A percentile compares a stretch with the other conserved stretches of the same genome.
phyloP scores from a whole-genome alignment of 2,113 vertebrate species.

The Calyptomena viridis region DNA sequence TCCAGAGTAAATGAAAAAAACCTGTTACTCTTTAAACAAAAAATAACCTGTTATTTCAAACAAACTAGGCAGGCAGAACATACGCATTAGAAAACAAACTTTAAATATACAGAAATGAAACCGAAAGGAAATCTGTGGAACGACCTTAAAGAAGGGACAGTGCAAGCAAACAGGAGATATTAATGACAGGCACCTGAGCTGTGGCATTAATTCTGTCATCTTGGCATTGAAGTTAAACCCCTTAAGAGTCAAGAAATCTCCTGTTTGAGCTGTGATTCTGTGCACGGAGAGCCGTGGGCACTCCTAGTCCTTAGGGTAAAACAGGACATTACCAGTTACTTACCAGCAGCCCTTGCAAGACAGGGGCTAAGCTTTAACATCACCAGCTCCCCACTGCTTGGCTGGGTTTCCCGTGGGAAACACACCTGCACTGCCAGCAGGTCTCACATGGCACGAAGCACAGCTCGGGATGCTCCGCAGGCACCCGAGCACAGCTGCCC shows the following conservation, averaged over 20 bases:
- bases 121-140: not conserved
- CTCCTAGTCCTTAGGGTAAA: too few species aligned
- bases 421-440: not conserved
- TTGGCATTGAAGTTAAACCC: not conserved
- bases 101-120: not conserved
- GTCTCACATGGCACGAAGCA: not conserved
- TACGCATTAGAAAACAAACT: slow-evolving; percentile 12
- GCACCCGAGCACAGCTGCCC: rapidly evolving
- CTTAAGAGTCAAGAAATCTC: not conserved
- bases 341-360: not conserved
- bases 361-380: not conserved
- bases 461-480: not conserved
- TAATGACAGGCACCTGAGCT: not conserved
- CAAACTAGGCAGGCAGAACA: not conserved
- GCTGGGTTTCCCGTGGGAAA: not conserved
- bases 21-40: not conserved
- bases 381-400: not conserved
- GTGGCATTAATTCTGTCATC: not conserved
- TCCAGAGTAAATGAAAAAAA: not conserved
- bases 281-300: too few species aligned
- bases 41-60: not conserved
- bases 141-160: not conserved
- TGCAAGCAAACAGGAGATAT: slow-evolving; percentile 11
- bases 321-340: not conserved
- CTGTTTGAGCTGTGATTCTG: not conserved